phyloP scores from a whole-genome alignment of 1,140 invertebrate species.

The Oryzaephilus surinamensis region DNA sequence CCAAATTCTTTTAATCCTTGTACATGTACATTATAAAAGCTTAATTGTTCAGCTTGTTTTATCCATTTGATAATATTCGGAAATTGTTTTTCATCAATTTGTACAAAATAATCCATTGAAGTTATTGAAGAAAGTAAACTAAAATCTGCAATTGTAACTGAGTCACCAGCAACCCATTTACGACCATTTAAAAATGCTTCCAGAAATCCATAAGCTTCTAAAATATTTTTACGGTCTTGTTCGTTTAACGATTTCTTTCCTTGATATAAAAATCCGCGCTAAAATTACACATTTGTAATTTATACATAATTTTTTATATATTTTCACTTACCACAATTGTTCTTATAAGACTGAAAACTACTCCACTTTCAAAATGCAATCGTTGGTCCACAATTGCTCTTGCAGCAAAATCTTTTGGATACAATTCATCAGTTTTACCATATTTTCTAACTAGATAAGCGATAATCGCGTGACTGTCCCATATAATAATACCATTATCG shows the following conservation, averaged over 20 bases:
- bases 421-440: slow-evolving; percentile 41
- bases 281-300: background rate
- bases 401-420: slow-evolving; percentile 44
- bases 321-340: slow-evolving; percentile 4
- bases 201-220: slow-evolving; percentile 14
- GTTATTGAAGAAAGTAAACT: slow-evolving; percentile 16
- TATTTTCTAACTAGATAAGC: slow-evolving; percentile 47
- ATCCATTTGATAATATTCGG: slow-evolving; percentile 18
- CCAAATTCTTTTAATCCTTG: background rate
- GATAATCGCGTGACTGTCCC: slow-evolving; percentile 49
- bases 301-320: background rate
- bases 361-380: slow-evolving; percentile 38
- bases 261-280: background rate
- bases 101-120: slow-evolving; percentile 7
- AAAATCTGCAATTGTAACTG: slow-evolving; percentile 21
- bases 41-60: slow-evolving; percentile 2
- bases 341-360: slow-evolving; percentile 6
- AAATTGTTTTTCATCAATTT: slow-evolving; percentile 12
- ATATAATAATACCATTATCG: slow-evolving; percentile 48
- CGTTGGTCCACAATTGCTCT: slow-evolving; percentile 43
- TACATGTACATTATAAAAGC: no score
- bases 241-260: slow-evolving; percentile 5
- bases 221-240: slow-evolving; percentile 4
- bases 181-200: slow-evolving; percentile 16
- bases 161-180: slow-evolving; percentile 18